Base-by-base conservation (phyloP, 2,797 vertebrate genomes). In the Tamandua tetradactyla region DNA sequence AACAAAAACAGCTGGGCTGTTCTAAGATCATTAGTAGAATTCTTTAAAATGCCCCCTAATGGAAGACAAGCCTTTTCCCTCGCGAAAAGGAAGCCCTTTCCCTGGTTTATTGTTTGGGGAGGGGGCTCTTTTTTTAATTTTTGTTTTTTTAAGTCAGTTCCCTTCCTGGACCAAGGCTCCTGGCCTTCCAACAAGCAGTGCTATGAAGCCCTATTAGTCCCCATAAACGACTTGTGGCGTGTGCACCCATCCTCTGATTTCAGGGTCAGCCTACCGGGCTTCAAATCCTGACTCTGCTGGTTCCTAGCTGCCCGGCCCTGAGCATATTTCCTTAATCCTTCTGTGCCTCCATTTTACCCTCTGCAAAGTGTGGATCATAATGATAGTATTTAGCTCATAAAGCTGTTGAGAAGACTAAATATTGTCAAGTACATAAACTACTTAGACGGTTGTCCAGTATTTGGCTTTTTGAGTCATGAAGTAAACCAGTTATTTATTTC, bases 401-500 rank as follows among this genome's bases (percentile, higher is more conserved):
- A 12, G 13, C 32, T 62, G 15, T 75, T 82, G 30, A 52, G 40
- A 80, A 15, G 42, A 87, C 61, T 89, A 81, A 93, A 72, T 80
- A 18, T 49, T 66, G 75, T 80, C 61, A 55, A 35, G 61, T 30
- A 69, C 37, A 15, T 9, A 23, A 79, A 87, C 62, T 25, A 35
- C 52, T 79, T 66, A 47, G 42, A 68, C 44, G 3, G 76, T 49
- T 30, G 30, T 40, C 66, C 81, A 52, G 17, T 1, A 32, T 49
- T 37, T 76, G 71, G 40, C 27, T 55, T 74, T 92, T 57, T 66
- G 61, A 44, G 32, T 74, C 23, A 66, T 8, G 9, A 84, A 27
- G 11, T 64, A 30, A 5, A 79, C 7, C 42, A 66, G 27, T 74
- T 87, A 49, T 83, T 57, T 91, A 59, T 89, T 95, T 94, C 59